Base-by-base conservation (phyloP, 2,888 invertebrate genomes). In the Oscheius sp. region DNA sequence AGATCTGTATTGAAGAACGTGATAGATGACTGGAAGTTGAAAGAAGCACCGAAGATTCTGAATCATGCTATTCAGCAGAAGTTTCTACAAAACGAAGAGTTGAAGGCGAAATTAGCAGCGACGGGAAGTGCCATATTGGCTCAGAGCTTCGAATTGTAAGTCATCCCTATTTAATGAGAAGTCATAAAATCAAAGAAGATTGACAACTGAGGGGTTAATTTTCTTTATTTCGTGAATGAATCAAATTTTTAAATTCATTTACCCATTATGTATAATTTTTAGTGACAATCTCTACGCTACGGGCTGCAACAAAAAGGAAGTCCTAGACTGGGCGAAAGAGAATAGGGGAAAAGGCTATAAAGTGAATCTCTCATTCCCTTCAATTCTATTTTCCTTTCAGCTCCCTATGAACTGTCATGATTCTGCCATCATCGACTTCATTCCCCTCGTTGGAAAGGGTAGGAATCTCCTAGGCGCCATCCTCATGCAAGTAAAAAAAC, bases 391-490 rank as follows among this genome's bases (percentile, higher is more conserved):
- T 5, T 14, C 1, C 26, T 36, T 71, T 38, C 33, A 77, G 77
- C 41, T 74, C 26, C 78, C 78, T 5, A n/a, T 38, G n/a, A 36
- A 54, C 9, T 30, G 78, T 17, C 6, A 20, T n/a, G 50, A 65
- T 17, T 38, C 47, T 8, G 70, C 63, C 9, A 77, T 62, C 17
- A 28, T 75, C 36, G 63, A 56, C 45, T 73, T 69, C 49, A 54
- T 71, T 50, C 79, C 79, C 12, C 44, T 74, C 28, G 32, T 74
- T 20, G 78, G 74, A n/a, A 65, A 72, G 17, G 78, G 78, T 44
- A 68, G 74, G 44, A 78, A 78, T 54, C 22, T 80, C 9, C 66
- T 74, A 32, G 78, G 78, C 6, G 63, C 73, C 20, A 47, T 78
- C 36, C 20, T 36, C 44, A 78, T 79, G 78, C 54, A 59, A 33